Evolutionary conservation across 2,888 invertebrate genomes (phyloP).

Genomic region (Ornithoptera priamus): DNA sequence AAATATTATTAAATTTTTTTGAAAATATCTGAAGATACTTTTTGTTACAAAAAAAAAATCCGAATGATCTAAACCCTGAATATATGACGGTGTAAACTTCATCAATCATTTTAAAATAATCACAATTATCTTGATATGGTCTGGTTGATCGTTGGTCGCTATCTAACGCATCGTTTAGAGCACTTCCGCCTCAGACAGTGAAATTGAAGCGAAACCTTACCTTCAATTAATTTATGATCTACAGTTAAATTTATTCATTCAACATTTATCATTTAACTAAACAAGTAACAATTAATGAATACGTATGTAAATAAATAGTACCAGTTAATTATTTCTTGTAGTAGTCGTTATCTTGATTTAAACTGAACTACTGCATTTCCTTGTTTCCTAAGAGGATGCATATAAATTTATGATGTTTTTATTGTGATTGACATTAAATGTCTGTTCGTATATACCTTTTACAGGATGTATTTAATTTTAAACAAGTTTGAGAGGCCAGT

Average conservation of each 20-base stretch:
- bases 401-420: background rate
- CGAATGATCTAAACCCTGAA: background rate
- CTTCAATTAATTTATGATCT: constrained; percentile 19
- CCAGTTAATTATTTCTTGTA: background rate
- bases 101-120: constrained; percentile 24
- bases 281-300: constrained; percentile 20
- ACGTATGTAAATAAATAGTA: constrained; percentile 8
- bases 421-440: background rate
- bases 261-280: constrained; percentile 16
- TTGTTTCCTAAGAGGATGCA: constrained; percentile 8
- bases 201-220: constrained; percentile 13
- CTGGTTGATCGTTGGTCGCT: constrained; percentile 17
- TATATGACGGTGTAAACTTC: constrained; percentile 1
- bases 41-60: no score
- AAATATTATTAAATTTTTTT: no score
- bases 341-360: constrained; percentile 14
- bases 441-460: background rate
- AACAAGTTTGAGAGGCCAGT: background rate
- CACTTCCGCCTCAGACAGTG: constrained; percentile 13
- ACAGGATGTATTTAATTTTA: background rate
- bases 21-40: no score
- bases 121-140: constrained; percentile 24
- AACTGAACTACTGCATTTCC: constrained; percentile 22
- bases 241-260: constrained; percentile 23
- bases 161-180: constrained; percentile 9